phyloP scores from a whole-genome alignment of 2,113 vertebrate species.

The Myotis brandtii region DNA sequence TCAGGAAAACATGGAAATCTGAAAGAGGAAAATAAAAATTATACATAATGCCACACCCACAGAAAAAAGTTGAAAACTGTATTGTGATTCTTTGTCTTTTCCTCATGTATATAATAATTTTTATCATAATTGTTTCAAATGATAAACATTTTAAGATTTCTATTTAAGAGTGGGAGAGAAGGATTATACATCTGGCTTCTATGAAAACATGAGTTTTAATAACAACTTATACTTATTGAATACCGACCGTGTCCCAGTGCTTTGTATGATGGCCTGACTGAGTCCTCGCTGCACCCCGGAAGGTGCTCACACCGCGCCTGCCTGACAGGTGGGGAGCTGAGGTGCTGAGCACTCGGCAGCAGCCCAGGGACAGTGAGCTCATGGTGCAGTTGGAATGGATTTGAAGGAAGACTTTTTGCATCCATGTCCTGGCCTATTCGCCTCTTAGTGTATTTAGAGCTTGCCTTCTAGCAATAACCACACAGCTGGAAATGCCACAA shows the following conservation, averaged over 20 bases:
- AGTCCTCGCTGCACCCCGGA: not conserved
- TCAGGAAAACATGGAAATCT: not conserved
- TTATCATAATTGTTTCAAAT: conserved; percentile 41
- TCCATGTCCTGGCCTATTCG: not conserved
- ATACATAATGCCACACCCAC: not conserved
- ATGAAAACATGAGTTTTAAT: conserved; percentile 39
- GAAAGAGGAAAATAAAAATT: conserved; percentile 35
- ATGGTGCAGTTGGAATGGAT: not conserved
- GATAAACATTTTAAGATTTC: conserved; percentile 23
- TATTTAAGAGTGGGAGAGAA: not conserved
- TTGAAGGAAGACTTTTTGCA: not conserved
- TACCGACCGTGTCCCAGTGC: not conserved
- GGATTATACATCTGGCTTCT: not conserved
- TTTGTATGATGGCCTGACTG: not conserved
- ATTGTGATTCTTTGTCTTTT: conserved; percentile 22
- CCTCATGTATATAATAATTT: not conserved
- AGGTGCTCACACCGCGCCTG: not conserved
- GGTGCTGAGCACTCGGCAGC: not conserved
- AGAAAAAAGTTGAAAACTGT: not conserved
- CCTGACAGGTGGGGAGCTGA: conserved; percentile 23
- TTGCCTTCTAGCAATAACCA: not conserved
- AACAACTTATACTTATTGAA: not conserved
- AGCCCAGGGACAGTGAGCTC: not conserved
- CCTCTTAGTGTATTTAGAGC: not conserved
- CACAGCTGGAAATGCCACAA: not conserved